Base-by-base conservation (phyloP, 2,113 vertebrate genomes). In the Phyllopteryx taeniolatus region DNA sequence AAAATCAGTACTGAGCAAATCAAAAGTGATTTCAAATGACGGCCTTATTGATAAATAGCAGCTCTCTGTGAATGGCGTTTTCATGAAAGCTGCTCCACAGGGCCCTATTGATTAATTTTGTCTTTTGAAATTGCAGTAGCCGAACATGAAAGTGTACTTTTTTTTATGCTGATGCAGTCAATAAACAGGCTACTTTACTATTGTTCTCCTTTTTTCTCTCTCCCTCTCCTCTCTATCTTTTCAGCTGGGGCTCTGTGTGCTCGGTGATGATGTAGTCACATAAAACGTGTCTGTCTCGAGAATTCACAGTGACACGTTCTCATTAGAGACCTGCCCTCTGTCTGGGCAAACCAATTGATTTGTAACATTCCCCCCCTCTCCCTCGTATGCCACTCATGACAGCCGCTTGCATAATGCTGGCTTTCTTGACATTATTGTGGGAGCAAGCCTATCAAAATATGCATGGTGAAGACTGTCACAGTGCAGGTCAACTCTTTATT, bases 61-160 rank as follows among this genome's bases (percentile, higher is more conserved):
- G 76, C 56, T 63, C 74, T 79, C 67, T 73, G 74, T 63, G 70
- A 79, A 64, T 63, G 72, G 75, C 81, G 81, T 17, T 87, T 85
- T 83, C 81, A 84, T 77, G 72, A 80, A 84, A 83, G 84, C 73
- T 15, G 71, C 77, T 83, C 68, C 75, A 79, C 53, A 76, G 61
- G 82, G 82, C 74, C 77, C 47, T 65, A 88, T 83, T 86, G 87
- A 90, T 89, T 84, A 56, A 85, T 81, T 81, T 70, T 74, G 79
- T 83, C 79, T 85, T 83, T 86, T 80, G 75, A 87, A 81, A 86
- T 70, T 68, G 84, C 74, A 82, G 79, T 74, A 12, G 42, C 61
- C 9, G 64, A 70, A 79, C 74, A 60, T 70, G 74, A 67, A 75
- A 82, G 74, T 79, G 63, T 72, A 74, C 78, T 82, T 82, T 47